A percentile compares a stretch with the other conserved stretches of the same genome.
Conservation (phyloP, 1,140 invertebrate species). For the Adoxophyes honmai region DNA sequence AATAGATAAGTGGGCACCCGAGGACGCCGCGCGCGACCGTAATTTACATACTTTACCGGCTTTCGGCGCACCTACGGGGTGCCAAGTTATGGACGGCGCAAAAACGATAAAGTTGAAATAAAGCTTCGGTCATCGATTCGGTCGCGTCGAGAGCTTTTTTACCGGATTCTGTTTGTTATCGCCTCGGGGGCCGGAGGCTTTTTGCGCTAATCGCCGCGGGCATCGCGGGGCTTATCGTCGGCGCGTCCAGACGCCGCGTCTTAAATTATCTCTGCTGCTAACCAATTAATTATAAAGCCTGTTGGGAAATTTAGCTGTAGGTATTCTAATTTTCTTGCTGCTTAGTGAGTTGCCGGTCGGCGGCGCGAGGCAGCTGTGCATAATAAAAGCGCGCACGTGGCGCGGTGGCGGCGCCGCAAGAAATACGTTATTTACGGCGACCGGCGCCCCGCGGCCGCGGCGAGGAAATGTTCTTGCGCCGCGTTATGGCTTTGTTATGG, state of each 20-base stretch:
- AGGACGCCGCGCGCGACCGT: conserved; percentile 65
- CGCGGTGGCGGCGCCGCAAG: no score
- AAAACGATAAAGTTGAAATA: conserved; percentile 75
- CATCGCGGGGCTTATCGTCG: conserved; percentile 18
- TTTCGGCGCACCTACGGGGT: conserved; percentile 64
- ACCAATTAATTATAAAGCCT: no score
- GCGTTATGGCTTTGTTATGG: no score
- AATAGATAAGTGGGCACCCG: conserved; percentile 75
- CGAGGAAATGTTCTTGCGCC: no score
- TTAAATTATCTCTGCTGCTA: not conserved
- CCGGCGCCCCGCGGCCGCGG: no score
- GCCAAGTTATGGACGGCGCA: conserved; percentile 67
- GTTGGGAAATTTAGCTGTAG: no score
- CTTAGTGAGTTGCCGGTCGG: no score
- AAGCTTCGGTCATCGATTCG: conserved; percentile 64
- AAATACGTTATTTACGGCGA: no score
- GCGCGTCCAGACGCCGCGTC: not conserved
- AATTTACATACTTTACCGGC: conserved; percentile 75
- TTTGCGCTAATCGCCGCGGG: conserved; percentile 25
- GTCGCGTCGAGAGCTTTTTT: conserved; percentile 51
- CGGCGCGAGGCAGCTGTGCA: no score
- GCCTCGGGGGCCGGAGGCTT: conserved; percentile 22
- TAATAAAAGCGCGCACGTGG: no score
- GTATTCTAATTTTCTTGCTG: no score
- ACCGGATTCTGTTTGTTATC: conserved; percentile 63